Evolutionary conservation across 2,888 invertebrate genomes (phyloP).

Genomic region (Metellina segmentata): DNA sequence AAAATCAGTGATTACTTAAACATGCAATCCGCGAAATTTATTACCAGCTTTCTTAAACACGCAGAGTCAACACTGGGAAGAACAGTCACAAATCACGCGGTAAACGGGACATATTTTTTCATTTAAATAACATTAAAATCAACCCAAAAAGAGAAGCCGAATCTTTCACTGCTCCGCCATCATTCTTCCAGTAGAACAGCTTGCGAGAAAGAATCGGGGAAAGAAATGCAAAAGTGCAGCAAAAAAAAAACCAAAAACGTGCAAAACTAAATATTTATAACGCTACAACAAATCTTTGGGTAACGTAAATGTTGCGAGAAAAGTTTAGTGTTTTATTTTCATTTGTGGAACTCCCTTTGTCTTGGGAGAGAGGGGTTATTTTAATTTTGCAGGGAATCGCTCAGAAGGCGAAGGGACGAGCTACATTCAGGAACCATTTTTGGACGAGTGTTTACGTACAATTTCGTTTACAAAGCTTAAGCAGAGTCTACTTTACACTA

Average conservation of each 20-base stretch:
- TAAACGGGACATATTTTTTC: constrained; percentile 66
- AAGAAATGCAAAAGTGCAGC: constrained; percentile 8
- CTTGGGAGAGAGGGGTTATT: constrained; percentile 24
- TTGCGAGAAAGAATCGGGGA: constrained; percentile 24
- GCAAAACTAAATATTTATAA: constrained; percentile 56
- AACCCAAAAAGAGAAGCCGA: constrained; percentile 1
- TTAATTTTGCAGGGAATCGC: constrained; percentile 34
- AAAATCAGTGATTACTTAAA: constrained; percentile 37
- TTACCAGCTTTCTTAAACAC: constrained; percentile 37
- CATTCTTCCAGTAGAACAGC: constrained; percentile 46
- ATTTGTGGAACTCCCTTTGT: constrained; percentile 41
- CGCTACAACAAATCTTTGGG: constrained; percentile 61
- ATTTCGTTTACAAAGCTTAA: background rate
- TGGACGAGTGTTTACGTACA: background rate
- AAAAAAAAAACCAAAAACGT: constrained; percentile 17
- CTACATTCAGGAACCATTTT: constrained; percentile 23
- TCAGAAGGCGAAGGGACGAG: background rate
- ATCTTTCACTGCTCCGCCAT: constrained; percentile 12
- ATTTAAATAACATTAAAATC: constrained; percentile 66
- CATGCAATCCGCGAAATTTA: constrained; percentile 57
- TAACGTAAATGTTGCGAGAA: constrained; percentile 56
- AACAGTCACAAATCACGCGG: constrained; percentile 43
- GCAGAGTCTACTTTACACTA: background rate
- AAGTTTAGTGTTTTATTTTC: constrained; percentile 52
- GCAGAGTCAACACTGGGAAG: constrained; percentile 44